Conservation (phyloP, 2,888 invertebrate species). For the Lepeophtheirus nordmannii region DNA sequence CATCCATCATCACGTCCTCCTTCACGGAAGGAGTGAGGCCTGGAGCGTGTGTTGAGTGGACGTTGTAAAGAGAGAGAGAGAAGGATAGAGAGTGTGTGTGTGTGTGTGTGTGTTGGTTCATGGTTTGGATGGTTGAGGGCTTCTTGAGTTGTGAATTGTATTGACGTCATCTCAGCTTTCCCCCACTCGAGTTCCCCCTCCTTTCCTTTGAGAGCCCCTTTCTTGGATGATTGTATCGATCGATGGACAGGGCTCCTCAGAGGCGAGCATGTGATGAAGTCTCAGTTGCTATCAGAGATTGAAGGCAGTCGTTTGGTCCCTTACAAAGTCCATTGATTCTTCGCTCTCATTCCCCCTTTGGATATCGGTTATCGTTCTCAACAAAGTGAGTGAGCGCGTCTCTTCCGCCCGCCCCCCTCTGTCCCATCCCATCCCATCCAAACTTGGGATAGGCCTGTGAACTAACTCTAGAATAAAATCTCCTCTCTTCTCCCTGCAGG, state of each 20-base stretch:
- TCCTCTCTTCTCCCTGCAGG: not conserved
- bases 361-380: no score
- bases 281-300: not conserved
- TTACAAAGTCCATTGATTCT: no score
- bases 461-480: not conserved
- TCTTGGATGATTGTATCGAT: not conserved
- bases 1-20: no score
- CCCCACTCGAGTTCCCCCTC: not conserved
- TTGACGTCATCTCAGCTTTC: not conserved
- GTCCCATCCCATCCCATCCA: not conserved
- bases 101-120: not conserved
- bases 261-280: not conserved
- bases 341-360: no score
- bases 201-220: not conserved
- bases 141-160: not conserved
- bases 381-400: not conserved
- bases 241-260: not conserved
- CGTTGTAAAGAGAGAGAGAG: no score
- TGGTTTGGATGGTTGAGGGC: not conserved
- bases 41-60: not conserved
- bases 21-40: no score
- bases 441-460: not conserved
- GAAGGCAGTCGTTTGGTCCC: not conserved
- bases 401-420: not conserved
- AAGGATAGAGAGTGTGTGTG: not conserved